Evolutionary conservation across 1,140 invertebrate species (phyloP), one percentile per base, ranked within the genome.

Genomic region (Trichomalopsis sarcophagae): DNA sequence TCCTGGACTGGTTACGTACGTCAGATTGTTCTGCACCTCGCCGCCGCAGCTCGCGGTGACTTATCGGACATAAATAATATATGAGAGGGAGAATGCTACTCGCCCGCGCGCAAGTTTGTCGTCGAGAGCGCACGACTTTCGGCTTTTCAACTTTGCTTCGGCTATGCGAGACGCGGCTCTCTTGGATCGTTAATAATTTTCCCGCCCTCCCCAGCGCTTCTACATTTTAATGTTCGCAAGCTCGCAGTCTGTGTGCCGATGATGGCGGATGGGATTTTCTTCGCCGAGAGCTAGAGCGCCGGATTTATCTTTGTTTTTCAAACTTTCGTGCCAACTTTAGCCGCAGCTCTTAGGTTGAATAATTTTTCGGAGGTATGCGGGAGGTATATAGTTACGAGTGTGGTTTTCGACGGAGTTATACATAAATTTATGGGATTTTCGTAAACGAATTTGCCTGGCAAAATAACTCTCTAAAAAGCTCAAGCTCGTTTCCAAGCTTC

Each of bases 1-100:
- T 75, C 95, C 95, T 0, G 97, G 97, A 86, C 96, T 98, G 66
- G 96, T 95, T 89, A 98, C 96, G 91, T 98, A 97, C 0, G 97
- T 98, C 62, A 97, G 94, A 92, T 98, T 98, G 91, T 97, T 96
- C 87, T 94, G 93, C 7, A 97, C 95, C 82, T 95, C 95, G n/a
- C 94, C 94, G 23, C 96, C 96, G 90, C 97, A 98, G 9, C 95
- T 95, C 85, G 96, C 95, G 85, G 96, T 95, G 89, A 97, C 96
- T 97, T 88, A 66, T 86, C 71, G 66, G 23, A 88, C 83, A 86
- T 69, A 86, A 88, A 86, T 55, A 82, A 89, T 84, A 86, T 66
- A 84, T 84, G 68, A 81, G 44, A 62, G 17, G 17, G 55, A 62
- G 55, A 62, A 14, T 55, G 5, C 50, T 55, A 27, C 27, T 27